Base-by-base conservation (phyloP, 2,797 vertebrate species). In the Poeciliopsis infans region DNA sequence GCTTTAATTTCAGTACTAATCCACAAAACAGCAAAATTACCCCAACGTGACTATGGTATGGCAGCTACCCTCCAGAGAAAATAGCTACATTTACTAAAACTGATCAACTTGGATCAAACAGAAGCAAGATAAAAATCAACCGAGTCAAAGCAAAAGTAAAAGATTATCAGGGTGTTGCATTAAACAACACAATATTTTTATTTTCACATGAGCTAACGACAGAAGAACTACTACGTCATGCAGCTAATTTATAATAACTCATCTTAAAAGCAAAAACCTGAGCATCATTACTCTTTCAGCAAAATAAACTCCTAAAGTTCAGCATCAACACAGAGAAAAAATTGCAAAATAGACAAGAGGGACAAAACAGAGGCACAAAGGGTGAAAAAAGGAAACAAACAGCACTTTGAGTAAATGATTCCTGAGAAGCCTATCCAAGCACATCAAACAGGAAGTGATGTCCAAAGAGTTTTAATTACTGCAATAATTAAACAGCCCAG, bases 371-470 rank as follows among this genome's bases (percentile, higher is more conserved):
- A 82, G 83, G 83, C 80, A 77, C 72, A 80, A 83, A 87, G 85
- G 70, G 81, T 73, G 80, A 83, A 71, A 74, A 59, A 86, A 76
- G 81, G 81, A 80, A 76, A 28, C 71, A 43, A 39, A 46, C 41
- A 46, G 41, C 43, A 82, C 20, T 69, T 47, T 23, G 43, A 88
- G 88, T 92, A 90, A 92, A 93, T 89, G 71, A 94, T 91, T 93
- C 85, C 79, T 86, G 83, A 90, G 68, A 92, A 85, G 79, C 23
- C 77, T 85, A 83, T 70, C 70, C 47, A 28, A 73, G 85, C 84
- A 85, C 79, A 86, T 86, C 87, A 76, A 87, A 79, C 80, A 85
- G 88, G 83, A 91, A 85, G 86, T 84, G 10, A 45, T 77, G 70
- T 85, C 85, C 80, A 83, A 87, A 71, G 68, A 71, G 68, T 71